phyloP scores from a whole-genome alignment of 1,140 invertebrate species.

The Goniozus legneri region DNA sequence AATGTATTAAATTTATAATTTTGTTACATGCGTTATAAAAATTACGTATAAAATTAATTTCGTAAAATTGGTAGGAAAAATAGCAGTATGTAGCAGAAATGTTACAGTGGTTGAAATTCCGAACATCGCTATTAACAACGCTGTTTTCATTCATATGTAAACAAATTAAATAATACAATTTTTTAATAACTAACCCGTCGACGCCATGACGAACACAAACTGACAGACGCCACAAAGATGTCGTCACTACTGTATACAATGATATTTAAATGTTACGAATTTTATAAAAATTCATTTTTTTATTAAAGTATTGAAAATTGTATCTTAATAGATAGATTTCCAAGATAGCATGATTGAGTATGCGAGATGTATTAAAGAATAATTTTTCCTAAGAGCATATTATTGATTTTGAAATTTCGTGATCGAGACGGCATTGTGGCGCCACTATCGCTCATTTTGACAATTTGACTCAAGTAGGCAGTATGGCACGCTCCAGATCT shows the following conservation, averaged over 20 bases:
- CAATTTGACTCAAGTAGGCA: too few relatives aligned
- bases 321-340: background rate
- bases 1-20: slow-evolving; percentile 2
- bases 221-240: background rate
- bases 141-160: background rate
- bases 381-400: background rate
- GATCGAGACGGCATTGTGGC: too few relatives aligned
- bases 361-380: background rate
- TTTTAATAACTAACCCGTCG: slow-evolving; percentile 38
- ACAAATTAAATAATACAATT: background rate
- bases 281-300: background rate
- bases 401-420: background rate
- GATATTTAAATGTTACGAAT: background rate
- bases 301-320: background rate
- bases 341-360: slow-evolving; percentile 1
- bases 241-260: background rate
- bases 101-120: slow-evolving; percentile 3
- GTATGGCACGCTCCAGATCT: too few relatives aligned
- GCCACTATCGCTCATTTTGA: too few relatives aligned
- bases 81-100: background rate
- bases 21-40: slow-evolving; percentile 9
- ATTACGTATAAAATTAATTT: background rate
- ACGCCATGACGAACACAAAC: slow-evolving; percentile 47
- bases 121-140: background rate
- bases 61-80: slow-evolving; percentile 6